A percentile compares a stretch with the other conserved stretches of the same genome.
Conservation (phyloP, 2,888 invertebrate genomes). For the Drosophila suboccidentalis region DNA sequence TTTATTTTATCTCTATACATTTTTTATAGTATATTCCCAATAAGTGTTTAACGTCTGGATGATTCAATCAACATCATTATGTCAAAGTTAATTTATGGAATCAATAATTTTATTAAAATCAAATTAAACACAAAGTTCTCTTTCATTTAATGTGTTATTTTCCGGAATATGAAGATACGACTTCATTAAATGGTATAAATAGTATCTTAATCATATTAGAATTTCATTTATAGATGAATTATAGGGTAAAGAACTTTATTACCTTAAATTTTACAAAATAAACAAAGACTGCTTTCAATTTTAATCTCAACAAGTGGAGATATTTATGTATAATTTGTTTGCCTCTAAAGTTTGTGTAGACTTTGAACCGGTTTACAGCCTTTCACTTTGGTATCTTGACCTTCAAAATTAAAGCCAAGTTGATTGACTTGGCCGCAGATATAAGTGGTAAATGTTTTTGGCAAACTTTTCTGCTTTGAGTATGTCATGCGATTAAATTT, state of each 20-base stretch:
- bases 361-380: slow-evolving; percentile 19
- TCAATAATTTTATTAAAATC: slow-evolving; percentile 10
- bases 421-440: slow-evolving; percentile 13
- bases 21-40: slow-evolving; percentile 1
- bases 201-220: neutral
- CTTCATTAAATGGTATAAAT: neutral
- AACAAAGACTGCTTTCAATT: neutral
- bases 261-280: neutral
- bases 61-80: slow-evolving; percentile 26
- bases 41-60: slow-evolving; percentile 24
- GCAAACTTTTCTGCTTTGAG: slow-evolving; percentile 5
- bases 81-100: slow-evolving; percentile 12
- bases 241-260: neutral
- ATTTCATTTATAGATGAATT: neutral
- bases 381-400: slow-evolving; percentile 22
- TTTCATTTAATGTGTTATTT: neutral
- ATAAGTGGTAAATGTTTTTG: slow-evolving; percentile 8
- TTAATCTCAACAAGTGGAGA: slow-evolving; percentile 3
- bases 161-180: neutral
- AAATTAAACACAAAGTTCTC: neutral
- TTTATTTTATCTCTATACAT: too few species aligned
- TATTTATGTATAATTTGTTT: slow-evolving; percentile 2
- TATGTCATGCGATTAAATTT: slow-evolving; percentile 20
- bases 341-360: slow-evolving; percentile 3
- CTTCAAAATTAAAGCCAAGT: slow-evolving; percentile 28